Percentiles rank a stretch among this genome's conserved stretches.
phyloP scores from a whole-genome alignment of 2,797 vertebrate species.

The Typhlichthys subterraneus region DNA sequence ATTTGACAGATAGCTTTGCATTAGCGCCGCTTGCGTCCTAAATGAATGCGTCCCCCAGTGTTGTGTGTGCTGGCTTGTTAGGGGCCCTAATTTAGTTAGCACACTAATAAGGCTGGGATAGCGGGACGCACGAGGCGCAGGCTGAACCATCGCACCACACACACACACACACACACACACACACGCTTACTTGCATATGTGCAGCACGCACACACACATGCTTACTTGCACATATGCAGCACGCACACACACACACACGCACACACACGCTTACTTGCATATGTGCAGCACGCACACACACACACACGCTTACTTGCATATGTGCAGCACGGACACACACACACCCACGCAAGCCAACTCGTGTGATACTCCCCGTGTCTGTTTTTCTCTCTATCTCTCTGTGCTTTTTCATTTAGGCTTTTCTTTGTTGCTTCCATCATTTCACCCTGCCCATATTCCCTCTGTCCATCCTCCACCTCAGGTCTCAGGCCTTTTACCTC shows the following conservation, averaged over 20 bases:
- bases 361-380: constrained; percentile 9
- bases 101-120: constrained; percentile 63
- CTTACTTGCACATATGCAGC: neutral
- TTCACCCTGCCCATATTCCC: neutral
- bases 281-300: no score
- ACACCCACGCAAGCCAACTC: neutral
- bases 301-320: no score
- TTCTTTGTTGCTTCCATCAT: neutral
- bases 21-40: constrained; percentile 50
- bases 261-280: no score
- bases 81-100: constrained; percentile 64
- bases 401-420: constrained; percentile 4
- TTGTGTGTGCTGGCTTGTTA: constrained; percentile 65
- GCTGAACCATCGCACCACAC: constrained; percentile 13
- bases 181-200: no score
- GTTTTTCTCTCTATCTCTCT: constrained; percentile 16
- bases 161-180: neutral
- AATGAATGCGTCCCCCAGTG: constrained; percentile 61
- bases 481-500: constrained; percentile 14
- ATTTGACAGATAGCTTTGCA: constrained; percentile 61
- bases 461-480: constrained; percentile 4
- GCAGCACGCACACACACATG: neutral
- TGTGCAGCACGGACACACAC: neutral
- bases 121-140: constrained; percentile 48
- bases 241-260: neutral